Evolutionary conservation across 1,140 invertebrate species (phyloP).

Genomic region (Cydia splendana): DNA sequence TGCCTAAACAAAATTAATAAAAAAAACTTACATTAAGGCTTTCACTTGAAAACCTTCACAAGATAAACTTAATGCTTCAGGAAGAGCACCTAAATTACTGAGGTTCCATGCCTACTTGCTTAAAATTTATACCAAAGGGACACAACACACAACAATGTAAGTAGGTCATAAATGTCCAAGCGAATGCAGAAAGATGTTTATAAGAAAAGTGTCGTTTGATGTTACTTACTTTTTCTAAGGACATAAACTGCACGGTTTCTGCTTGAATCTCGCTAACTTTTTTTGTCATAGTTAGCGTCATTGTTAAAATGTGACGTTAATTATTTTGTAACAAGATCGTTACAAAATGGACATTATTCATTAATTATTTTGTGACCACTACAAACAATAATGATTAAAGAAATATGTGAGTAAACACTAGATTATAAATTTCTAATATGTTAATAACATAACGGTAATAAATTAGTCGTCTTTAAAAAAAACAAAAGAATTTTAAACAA

Average conservation of each 20-base stretch:
- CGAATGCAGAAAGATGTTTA: not conserved
- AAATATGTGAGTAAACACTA: not conserved
- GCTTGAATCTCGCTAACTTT: slow-evolving; percentile 70
- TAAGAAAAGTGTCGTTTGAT: not conserved
- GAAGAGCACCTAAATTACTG: no score
- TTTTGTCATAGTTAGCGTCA: slow-evolving; percentile 73
- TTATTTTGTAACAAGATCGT: not conserved
- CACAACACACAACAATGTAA: no score
- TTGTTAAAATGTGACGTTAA: slow-evolving; percentile 33
- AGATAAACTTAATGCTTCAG: no score
- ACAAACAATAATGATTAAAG: not conserved
- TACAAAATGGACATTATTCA: slow-evolving; percentile 9
- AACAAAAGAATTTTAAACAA: slow-evolving; percentile 4
- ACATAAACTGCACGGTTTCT: slow-evolving; percentile 73
- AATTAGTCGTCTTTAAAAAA: not conserved
- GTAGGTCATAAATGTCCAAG: no score
- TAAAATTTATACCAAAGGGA: no score
- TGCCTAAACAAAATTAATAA: slow-evolving; percentile 45
- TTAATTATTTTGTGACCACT: not conserved
- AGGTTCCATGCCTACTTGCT: no score
- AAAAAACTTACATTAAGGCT: not conserved
- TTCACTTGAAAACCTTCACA: no score
- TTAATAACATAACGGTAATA: not conserved
- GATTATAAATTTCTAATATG: not conserved
- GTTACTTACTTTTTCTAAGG: slow-evolving; percentile 71